Base-by-base conservation (phyloP, 2,888 invertebrate genomes). In the Lithophane socia region DNA sequence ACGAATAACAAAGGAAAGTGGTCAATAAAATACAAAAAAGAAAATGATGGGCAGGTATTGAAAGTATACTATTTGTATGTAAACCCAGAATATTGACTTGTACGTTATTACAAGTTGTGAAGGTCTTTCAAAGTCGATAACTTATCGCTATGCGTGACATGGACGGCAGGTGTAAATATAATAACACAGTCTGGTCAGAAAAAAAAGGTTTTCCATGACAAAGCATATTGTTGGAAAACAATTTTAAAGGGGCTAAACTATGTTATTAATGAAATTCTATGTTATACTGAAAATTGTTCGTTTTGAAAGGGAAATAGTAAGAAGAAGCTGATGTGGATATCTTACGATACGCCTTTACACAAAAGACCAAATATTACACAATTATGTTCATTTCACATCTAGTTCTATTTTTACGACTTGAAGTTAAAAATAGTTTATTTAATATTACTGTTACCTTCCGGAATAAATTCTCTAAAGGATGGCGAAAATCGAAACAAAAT, bases 91-190 rank as follows among this genome's bases (percentile, higher is more conserved):
- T 81, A 81, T 77, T 80, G 76, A 71, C 73, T 61, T 18, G 16
- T 72, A n/a, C 44, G 42, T 78, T 61, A 66, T 61, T 65, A 70
- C 70, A 56, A 44, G 61, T 69, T n/a, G 68, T 73, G 77, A 81
- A 81, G 81, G 81, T 73, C 82, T 60, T 81, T 61, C 13, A 61
- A 81, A 63, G 81, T 73, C 81, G 58, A 83, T 65, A 84, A 74
- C 58, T 64, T 66, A 56, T 64, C 54, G 61, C 63, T 60, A 66
- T 81, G 83, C 83, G 81, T 81, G 81, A 81, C 73, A 60, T 42
- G 16, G n/a, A n/a, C 47, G 54, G 13, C 79, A 69, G 68, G 64
- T 81, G 67, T 72, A 68, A 83, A 77, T 61, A 77, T 77, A 83
- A 81, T 72, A 29, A 73, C 5, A 81, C 65, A 66, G 82, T 76